Evolutionary conservation across 1,140 invertebrate species (phyloP), one percentile per base, ranked within the genome.

Genomic region (Rhizoglyphus robini): DNA sequence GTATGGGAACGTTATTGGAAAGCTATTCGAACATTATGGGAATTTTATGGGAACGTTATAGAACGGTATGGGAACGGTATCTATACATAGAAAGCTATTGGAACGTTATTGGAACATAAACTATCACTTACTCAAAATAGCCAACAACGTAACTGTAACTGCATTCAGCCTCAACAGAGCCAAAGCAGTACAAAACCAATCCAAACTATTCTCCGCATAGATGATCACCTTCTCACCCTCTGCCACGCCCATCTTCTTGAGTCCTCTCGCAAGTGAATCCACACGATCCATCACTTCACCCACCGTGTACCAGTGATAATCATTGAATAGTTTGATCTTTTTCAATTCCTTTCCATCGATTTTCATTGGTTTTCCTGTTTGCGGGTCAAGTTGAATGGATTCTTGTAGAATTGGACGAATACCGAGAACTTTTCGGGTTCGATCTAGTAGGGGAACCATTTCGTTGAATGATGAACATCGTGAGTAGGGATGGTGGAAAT

Each of bases 261-360:
- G 75, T 2, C 90, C 91, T 51, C 81, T 81, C 30, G 87, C 88
- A 75, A 97, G 88, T 68, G 83, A 79, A 0, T 81, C 76, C 4
- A 89, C 84, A 71, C 86, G 75, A 1, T 78, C 75, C 70, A 91
- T 86, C 30, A 94, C 83, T 71, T 95, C 86, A 25, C 78, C 76
- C 75, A 84, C 97, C 3, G 84, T 86, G 63, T 86, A 83, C 94
- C 94, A 99, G 68, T 84, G 81, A 77, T 98, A 99, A 30, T 36
- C 57, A n/a, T 67, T 38, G 8, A 34, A 15, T 29, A 66, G 34
- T 3, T 47, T 48, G 2, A 66, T 38, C 27, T 66, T 32, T 30
- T 5, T 34, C 23, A 65, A 54, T 13, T 4, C 29, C 31, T 67
- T 67, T 13, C 58, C 65, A 3, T 64, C 63, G 41, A 64, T 34